Evolutionary conservation across 2,797 vertebrate species (phyloP).

Genomic region (Hybognathus amarus): DNA sequence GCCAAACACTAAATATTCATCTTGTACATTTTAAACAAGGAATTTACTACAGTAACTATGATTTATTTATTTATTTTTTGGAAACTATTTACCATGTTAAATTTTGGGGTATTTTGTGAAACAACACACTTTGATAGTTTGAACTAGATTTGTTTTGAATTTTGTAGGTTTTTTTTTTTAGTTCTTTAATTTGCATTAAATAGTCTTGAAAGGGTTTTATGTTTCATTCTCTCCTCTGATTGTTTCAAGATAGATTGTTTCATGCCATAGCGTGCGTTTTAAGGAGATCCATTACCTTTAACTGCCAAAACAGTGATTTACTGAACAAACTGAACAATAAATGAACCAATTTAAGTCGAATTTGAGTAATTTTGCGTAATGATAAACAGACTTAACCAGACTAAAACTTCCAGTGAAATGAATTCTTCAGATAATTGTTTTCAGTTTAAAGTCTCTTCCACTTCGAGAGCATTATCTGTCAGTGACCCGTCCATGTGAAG

Average conservation of each 20-base stretch:
- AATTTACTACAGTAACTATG: not conserved
- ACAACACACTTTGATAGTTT: not conserved
- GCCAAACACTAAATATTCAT: not conserved
- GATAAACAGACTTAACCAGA: constrained; percentile 14
- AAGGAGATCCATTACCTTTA: constrained; percentile 22
- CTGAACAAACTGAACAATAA: constrained; percentile 45
- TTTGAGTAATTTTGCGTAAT: constrained; percentile 40
- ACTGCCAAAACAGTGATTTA: constrained; percentile 26
- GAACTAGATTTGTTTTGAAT: not conserved
- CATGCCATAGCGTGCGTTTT: constrained; percentile 9
- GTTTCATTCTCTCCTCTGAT: not conserved
- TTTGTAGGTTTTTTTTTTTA: not conserved
- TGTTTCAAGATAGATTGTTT: not conserved
- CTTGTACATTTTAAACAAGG: not conserved
- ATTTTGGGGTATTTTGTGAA: not conserved
- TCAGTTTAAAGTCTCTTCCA: constrained; percentile 47
- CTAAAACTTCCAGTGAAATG: constrained; percentile 10
- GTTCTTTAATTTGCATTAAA: not conserved
- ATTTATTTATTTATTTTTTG: too few species aligned
- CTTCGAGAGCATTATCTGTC: constrained; percentile 19
- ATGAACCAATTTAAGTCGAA: constrained; percentile 15
- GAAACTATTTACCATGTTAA: not conserved
- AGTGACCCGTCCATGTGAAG: constrained; percentile 46
- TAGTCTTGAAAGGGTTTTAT: not conserved
- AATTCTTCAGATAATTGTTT: constrained; percentile 56